Percentiles rank a stretch among this genome's conserved stretches.
Evolutionary conservation across 2,888 invertebrate species (phyloP).

Genomic region (Podotricha telesiphe): DNA sequence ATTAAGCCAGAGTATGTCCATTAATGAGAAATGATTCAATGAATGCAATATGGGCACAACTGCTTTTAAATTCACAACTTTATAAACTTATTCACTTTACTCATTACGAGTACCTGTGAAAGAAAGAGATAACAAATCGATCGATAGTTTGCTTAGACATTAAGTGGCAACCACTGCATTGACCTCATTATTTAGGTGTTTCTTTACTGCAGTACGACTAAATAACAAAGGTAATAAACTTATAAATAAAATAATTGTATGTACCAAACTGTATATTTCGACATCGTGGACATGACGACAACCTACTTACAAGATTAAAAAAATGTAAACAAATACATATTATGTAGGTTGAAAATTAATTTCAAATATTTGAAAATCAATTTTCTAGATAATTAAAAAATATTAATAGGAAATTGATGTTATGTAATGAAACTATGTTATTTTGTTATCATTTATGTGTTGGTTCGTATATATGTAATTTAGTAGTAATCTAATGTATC

Average conservation of each 20-base stretch:
- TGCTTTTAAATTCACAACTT: constrained; percentile 38
- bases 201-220: constrained; percentile 59
- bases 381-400: background rate
- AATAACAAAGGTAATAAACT: constrained; percentile 29
- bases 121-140: constrained; percentile 79
- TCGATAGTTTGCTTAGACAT: constrained; percentile 80
- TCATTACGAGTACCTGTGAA: constrained; percentile 57
- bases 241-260: background rate
- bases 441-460: background rate
- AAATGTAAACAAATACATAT: background rate
- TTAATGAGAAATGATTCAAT: constrained; percentile 32
- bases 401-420: background rate
- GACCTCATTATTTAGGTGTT: constrained; percentile 79
- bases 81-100: constrained; percentile 38
- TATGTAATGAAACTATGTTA: background rate
- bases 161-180: constrained; percentile 80
- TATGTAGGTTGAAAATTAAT: no score
- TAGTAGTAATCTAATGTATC: no score
- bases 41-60: constrained; percentile 24
- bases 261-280: background rate
- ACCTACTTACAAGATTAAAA: background rate
- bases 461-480: no score
- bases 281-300: no score
- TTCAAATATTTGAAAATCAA: background rate
- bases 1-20: background rate